These are phyloP conservation scores for Scaptomyza tumidula DNA, from an alignment of 2,888 invertebrate species.

Conservation along the genomic window DNA sequence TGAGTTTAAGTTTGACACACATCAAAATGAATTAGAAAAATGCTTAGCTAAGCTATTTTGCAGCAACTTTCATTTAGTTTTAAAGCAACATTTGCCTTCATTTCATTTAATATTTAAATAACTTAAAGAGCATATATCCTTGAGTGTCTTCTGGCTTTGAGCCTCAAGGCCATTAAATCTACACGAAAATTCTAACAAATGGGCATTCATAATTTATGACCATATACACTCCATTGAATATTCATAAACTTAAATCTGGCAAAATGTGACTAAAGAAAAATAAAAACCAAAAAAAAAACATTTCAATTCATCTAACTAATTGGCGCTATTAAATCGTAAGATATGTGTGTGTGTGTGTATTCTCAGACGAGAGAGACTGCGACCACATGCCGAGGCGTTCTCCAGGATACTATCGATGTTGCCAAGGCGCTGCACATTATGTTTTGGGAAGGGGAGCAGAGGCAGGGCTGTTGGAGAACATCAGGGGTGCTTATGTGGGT, in stretches of 20 bases:
- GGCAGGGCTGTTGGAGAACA: not conserved
- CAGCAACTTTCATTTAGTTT: not conserved
- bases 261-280: constrained; percentile 20
- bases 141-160: not conserved
- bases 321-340: constrained; percentile 68
- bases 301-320: constrained; percentile 78
- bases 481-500: constrained; percentile 55
- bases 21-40: constrained; percentile 24
- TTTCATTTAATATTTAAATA: constrained; percentile 11
- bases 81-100: not conserved
- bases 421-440: constrained; percentile 70
- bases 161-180: constrained; percentile 58
- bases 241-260: constrained; percentile 73
- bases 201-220: constrained; percentile 75
- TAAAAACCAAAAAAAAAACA: constrained; percentile 42
- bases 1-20: constrained; percentile 17
- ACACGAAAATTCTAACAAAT: constrained; percentile 68
- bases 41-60: not conserved
- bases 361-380: constrained; percentile 5
- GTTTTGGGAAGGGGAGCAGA: not conserved
- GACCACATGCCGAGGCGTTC: constrained; percentile 52
- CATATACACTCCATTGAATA: constrained; percentile 78
- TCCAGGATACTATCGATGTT: constrained; percentile 39
- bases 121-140: constrained; percentile 2
- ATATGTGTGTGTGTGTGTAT: constrained; percentile 20